Base-by-base conservation (phyloP, 2,797 vertebrate genomes). In the Zalophus californianus region DNA sequence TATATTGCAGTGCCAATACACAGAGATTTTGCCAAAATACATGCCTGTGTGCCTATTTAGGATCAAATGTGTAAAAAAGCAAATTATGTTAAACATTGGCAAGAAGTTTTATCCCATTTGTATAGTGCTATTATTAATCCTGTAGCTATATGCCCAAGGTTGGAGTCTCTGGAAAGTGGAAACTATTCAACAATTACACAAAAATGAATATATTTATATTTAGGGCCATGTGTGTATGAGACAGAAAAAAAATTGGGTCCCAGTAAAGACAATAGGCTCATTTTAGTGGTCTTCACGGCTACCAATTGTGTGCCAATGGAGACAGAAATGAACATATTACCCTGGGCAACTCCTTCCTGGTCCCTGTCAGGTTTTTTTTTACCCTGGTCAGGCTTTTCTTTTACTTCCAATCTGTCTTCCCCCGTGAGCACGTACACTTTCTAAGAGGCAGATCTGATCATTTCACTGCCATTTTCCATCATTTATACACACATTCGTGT, bases 21-120 rank as follows among this genome's bases (percentile, higher is more conserved):
- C 35, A 94, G 75, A 86, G 52, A 4, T 50, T 78, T 68, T 90
- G 86, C 86, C 92, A 97, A 94, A 94, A 79, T 32, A 9, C 32
- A 68, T 87, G 41, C n/a, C 83, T 70, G 15, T 96, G 58, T 93
- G 54, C 48, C 89, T 52, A 66, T 79, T 96, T 90, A 95, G 50
- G 72, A 70, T 90, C 90, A 70, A 86, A 73, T 35, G 38, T 75
- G 64, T 73, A 79, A 92, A 97, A 93, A 87, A 72, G 25, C n/a
- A 95, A 97, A 96, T 41, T 92, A 14, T 78, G 60, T 48, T 97
- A 95, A 72, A 85, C 92, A 73, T 15, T 98, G 85, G 86, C 52
- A 97, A 91, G 78, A 96, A 54, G 82, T 83, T 50, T 75, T 32
- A 77, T 35, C 44, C 44, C 3, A 4, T 96, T 72, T 94, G 16